Conservation (phyloP, 2,888 invertebrate species). For the Geophilus truncorum region DNA sequence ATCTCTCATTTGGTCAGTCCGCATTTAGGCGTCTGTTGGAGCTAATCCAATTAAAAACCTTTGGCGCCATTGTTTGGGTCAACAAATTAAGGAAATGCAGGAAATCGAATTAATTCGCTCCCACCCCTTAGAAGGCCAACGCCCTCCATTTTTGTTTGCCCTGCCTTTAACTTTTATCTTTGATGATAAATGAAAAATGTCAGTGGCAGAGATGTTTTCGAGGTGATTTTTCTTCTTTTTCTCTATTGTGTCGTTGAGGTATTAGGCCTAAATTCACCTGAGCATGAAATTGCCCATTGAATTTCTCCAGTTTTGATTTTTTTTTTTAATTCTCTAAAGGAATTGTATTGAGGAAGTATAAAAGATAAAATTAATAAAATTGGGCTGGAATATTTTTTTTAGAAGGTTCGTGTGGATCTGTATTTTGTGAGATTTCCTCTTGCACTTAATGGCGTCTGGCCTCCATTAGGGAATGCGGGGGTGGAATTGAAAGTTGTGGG, state of each 20-base stretch:
- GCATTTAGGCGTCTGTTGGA: constrained; percentile 22
- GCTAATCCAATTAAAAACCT: constrained; percentile 27
- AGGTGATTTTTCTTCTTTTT: neutral
- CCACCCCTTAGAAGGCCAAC: constrained; percentile 12
- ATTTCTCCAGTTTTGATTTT: neutral
- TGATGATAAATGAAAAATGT: constrained; percentile 27
- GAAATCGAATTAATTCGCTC: constrained; percentile 23
- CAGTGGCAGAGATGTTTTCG: neutral
- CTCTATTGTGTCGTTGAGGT: neutral
- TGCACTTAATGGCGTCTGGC: constrained; percentile 25
- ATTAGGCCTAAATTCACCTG: neutral
- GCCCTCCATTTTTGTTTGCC: constrained; percentile 27
- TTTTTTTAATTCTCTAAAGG: neutral
- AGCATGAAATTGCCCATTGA: constrained; percentile 17
- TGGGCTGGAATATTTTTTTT: neutral
- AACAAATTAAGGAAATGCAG: constrained; percentile 25
- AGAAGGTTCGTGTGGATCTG: neutral
- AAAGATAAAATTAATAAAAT: constrained; percentile 25
- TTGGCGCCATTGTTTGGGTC: constrained; percentile 27
- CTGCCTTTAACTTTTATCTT: constrained; percentile 22
- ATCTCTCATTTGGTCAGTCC: constrained; percentile 27
- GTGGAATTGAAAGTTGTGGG: constrained; percentile 25
- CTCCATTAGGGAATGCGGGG: constrained; percentile 25
- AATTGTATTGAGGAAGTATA: neutral
- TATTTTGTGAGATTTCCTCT: constrained; percentile 27